Base-by-base conservation (phyloP, 2,113 vertebrate genomes). In the Mesembrinibis cayennensis region DNA sequence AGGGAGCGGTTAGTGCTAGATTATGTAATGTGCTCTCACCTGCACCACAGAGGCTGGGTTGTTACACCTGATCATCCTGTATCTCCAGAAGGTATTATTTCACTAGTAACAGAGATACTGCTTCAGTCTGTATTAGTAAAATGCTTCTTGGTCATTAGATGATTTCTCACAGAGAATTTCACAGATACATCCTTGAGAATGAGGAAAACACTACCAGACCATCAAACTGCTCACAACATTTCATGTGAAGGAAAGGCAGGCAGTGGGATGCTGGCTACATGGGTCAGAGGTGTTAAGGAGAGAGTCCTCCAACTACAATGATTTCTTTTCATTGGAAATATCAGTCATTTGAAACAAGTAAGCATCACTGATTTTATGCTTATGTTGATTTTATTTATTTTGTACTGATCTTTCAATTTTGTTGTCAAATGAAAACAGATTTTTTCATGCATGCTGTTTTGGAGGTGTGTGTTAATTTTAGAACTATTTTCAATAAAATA, bases 301-400 rank as follows among this genome's bases (percentile, higher is more conserved):
- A 26, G 5, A 78, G 13, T 62, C 6, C 6, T 53, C 16, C 29
- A 44, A 32, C 1, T 21, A 12, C 12, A 66, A 1, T 7, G 1
- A 34, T 12, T 38, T 52, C 2, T 67, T 65, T 83, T 72, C 5
- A 25, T 38, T n/a, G 7, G 44, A 90, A 90, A 61, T 29, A 77
- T 8, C 10, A 34, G 12, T 55, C 1, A 19, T 49, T 59, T 78
- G 40, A 66, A 78, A 56, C 3, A 81, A 45, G 6, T 10, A 38
- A 53, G 2, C 5, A 16, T 45, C 25, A 12, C 4, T 45, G 10
- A 32, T 59, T 63, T 80, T 42, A 21, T 52, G 10, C 2, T 27
- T 34, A 17, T 22, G 7, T 32, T 74, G 13, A 63, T 77, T 62
- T 81, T 42, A 36, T 49, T 67, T 63, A 42, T 58, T 81, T 69